Percentiles rank a stretch among this genome's conserved stretches.
Evolutionary conservation across 1,140 invertebrate genomes (phyloP).

Genomic region (Ooceraea biroi): DNA sequence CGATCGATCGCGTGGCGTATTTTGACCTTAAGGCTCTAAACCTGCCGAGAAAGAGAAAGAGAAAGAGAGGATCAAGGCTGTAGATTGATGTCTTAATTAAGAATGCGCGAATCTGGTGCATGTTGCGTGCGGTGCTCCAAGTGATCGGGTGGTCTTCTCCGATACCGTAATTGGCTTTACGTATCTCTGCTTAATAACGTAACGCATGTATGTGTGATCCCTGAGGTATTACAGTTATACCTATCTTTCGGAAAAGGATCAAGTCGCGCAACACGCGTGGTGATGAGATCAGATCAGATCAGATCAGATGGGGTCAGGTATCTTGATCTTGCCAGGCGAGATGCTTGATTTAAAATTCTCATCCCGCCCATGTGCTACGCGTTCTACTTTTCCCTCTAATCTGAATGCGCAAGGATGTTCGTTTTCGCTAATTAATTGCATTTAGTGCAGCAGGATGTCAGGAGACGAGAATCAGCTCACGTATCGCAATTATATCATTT

Average conservation of each 20-base stretch:
- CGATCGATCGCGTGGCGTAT: slow-evolving; percentile 14
- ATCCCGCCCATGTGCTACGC: not conserved
- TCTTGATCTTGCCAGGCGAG: not conserved
- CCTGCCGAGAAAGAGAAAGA: no score
- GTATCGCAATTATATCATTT: no score
- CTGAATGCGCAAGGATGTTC: not conserved
- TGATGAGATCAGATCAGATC: not conserved
- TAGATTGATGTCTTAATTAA: not conserved
- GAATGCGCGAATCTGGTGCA: not conserved
- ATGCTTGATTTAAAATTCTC: not conserved
- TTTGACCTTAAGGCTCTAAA: slow-evolving; percentile 6
- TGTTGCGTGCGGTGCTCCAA: no score
- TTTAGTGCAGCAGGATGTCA: no score
- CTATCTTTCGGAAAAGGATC: not conserved
- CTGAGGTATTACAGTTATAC: no score
- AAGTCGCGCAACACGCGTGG: no score
- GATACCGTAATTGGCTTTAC: no score
- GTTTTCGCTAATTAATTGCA: no score
- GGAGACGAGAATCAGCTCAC: no score
- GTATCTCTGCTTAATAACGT: no score
- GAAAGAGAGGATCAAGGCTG: not conserved
- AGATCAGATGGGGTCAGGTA: not conserved
- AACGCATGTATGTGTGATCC: no score
- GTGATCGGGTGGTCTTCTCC: no score
- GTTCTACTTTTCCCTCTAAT: not conserved